Percentiles rank a stretch among this genome's conserved stretches.
These are phyloP conservation scores for Sebastes oblongus DNA, from an alignment of 2,797 vertebrate genomes.

Conservation along the genomic window DNA sequence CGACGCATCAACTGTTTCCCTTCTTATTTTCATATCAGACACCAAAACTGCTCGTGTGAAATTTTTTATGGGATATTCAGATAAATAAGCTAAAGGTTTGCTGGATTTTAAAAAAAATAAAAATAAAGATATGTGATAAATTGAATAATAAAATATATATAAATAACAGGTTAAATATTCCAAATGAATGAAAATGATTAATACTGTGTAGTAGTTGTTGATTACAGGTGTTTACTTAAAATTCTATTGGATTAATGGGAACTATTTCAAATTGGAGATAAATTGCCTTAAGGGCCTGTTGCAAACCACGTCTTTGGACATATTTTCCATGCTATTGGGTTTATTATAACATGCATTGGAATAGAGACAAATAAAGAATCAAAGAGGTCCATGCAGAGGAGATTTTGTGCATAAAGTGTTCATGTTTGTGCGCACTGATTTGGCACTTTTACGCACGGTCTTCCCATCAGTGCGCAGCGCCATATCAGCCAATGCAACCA, in stretches of 20 bases:
- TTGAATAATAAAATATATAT: neutral
- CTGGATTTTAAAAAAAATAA: neutral
- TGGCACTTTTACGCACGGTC: constrained; percentile 31
- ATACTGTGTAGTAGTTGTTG: neutral
- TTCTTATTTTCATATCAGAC: neutral
- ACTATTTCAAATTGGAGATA: neutral
- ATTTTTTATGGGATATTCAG: too few relatives aligned
- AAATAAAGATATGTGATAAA: neutral
- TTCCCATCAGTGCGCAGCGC: neutral
- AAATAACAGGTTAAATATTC: neutral
- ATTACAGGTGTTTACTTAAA: neutral
- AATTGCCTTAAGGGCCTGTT: constrained; percentile 23
- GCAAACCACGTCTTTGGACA: neutral
- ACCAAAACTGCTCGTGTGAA: neutral
- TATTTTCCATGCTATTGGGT: neutral
- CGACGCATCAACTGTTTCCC: neutral
- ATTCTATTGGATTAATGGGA: neutral
- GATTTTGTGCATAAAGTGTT: neutral
- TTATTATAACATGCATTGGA: neutral
- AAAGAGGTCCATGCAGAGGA: neutral
- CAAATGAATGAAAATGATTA: neutral
- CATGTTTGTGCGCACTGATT: neutral
- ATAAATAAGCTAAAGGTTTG: neutral
- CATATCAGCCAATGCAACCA: neutral
- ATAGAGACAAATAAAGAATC: neutral